Evolutionary conservation across 2,888 invertebrate species (phyloP), one percentile per base, ranked within the genome.

Genomic region (Drosophila affinis): DNA sequence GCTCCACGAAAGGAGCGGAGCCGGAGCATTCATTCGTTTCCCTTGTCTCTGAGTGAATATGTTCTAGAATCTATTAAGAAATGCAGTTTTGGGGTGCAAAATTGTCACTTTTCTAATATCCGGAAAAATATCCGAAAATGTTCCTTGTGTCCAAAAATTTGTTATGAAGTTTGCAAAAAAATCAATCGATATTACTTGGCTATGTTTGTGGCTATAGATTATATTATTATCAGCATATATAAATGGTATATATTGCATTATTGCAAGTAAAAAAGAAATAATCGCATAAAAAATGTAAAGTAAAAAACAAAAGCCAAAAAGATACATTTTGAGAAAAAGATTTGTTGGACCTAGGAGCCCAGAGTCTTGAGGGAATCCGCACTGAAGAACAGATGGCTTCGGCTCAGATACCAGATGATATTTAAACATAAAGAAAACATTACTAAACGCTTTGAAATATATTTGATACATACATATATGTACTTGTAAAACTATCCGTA

Each of bases 191-290:
- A 76, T 64, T 69, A 76, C 59, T 61, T 75, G 57, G 75, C 58
- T 63, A 68, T 67, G 63, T 62, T 62, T 75, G 64, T 78, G 67
- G 69, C 65, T 85, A 70, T 62, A 63, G 59, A 57, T 62, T 53
- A 58, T 67, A 81, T 64, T 69, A 76, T 63, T 62, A 86, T 78
- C 65, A 76, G 76, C 73, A 79, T 76, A 77, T 32, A 56, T 64
- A 69, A 70, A 14, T 67, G 54, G 59, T 58, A 68, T 69, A 74
- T 74, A 82, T 77, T 75, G 62, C 76, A 68, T 70, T 58, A 65
- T 75, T 67, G 82, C 78, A 77, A 52, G 71, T 72, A 68, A 56
- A 74, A 65, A 64, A 62, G 48, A 29, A 68, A 54, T 34, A 64
- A 45, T 60, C 39, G 48, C 9, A 7, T 27, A 45, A 27, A 34